Conservation (phyloP, 2,888 invertebrate genomes). For the Sphaerophoria rueppellii region DNA sequence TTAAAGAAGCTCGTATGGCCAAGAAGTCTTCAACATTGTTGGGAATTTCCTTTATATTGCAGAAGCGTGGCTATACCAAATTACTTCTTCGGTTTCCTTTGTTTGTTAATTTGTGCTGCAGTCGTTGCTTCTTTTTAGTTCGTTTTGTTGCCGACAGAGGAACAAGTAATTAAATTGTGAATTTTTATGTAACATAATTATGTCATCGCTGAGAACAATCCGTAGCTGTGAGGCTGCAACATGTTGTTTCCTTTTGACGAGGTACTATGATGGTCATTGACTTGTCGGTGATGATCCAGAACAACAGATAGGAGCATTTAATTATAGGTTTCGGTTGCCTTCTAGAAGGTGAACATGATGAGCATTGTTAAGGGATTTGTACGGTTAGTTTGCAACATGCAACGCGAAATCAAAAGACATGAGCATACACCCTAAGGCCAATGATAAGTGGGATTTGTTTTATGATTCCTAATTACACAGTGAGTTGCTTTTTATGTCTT, state of each 20-base stretch:
- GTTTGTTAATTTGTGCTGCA: conserved; percentile 30
- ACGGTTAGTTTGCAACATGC: conserved; percentile 35
- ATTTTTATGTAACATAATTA: conserved; percentile 66
- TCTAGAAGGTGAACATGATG: conserved; percentile 26
- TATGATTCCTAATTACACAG: conserved; percentile 8
- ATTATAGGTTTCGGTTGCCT: conserved; percentile 20
- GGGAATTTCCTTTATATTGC: conserved; percentile 39
- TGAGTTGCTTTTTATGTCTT: conserved; percentile 6
- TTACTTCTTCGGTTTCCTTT: conserved; percentile 45
- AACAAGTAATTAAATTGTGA: conserved; percentile 66
- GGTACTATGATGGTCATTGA: conserved; percentile 51
- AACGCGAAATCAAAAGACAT: not conserved
- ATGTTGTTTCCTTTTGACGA: conserved; percentile 30
- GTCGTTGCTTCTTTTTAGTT: conserved; percentile 4
- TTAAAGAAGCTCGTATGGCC: not conserved
- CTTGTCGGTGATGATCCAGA: conserved; percentile 30
- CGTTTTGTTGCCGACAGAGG: conserved; percentile 25
- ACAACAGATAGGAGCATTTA: conserved; percentile 47
- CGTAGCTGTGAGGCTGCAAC: conserved; percentile 1
- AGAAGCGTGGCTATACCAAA: conserved; percentile 39
- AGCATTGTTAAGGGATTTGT: conserved; percentile 51
- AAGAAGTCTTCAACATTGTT: not conserved
- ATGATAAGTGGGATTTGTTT: not conserved
- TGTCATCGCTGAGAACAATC: conserved; percentile 56
- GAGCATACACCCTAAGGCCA: conserved; percentile 1